phyloP scores from a whole-genome alignment of 2,888 invertebrate genomes.

The Apotomis capreana region DNA sequence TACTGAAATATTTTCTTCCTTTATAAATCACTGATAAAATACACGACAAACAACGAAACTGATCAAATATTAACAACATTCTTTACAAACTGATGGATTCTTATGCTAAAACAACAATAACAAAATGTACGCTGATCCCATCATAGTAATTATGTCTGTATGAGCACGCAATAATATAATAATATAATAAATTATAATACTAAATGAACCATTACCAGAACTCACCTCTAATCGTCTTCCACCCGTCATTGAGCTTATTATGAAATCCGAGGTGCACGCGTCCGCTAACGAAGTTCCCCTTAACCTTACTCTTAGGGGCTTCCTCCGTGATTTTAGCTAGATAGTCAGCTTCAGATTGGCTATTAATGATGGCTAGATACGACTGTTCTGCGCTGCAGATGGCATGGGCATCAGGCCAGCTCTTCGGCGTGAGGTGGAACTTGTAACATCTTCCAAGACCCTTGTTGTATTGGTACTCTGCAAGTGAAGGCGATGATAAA shows the following conservation, averaged over 20 bases:
- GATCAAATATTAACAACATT: too few relatives aligned
- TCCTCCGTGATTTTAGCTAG: conserved; percentile 54
- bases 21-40: too few relatives aligned
- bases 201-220: background rate
- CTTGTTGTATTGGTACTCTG: conserved; percentile 62
- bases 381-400: conserved; percentile 65
- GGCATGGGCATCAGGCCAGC: conserved; percentile 64
- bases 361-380: conserved; percentile 64
- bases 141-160: too few relatives aligned
- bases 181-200: too few relatives aligned
- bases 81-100: too few relatives aligned
- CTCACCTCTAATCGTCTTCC: conserved; percentile 61
- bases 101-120: too few relatives aligned
- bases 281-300: conserved; percentile 42
- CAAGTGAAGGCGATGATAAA: conserved; percentile 39
- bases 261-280: conserved; percentile 47
- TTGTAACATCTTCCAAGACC: conserved; percentile 65
- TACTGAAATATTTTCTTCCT: too few relatives aligned
- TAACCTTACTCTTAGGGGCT: conserved; percentile 54
- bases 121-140: too few relatives aligned
- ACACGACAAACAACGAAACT: too few relatives aligned
- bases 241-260: conserved; percentile 50
- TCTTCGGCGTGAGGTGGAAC: conserved; percentile 61
- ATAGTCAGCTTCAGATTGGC: conserved; percentile 57
- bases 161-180: too few relatives aligned